Conservation (phyloP, 2,113 vertebrate genomes). For the Podarcis raffonei region DNA sequence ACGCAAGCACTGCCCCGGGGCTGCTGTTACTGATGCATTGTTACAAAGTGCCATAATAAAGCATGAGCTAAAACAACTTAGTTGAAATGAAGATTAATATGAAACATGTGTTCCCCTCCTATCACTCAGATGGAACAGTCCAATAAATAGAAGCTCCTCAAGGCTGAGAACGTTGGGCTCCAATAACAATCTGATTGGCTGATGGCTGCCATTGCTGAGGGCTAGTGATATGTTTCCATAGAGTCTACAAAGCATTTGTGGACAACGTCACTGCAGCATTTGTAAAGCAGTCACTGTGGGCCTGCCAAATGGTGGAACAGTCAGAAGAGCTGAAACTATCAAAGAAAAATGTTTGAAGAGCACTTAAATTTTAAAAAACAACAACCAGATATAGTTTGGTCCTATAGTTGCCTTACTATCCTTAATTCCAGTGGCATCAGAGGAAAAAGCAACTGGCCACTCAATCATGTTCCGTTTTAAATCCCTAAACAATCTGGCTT, state of each 20-base stretch:
- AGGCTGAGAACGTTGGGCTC: constrained; percentile 41
- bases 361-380: constrained; percentile 4
- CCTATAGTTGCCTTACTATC: background rate
- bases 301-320: constrained; percentile 28
- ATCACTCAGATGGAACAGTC: constrained; percentile 65
- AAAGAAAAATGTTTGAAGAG: constrained; percentile 39
- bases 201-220: constrained; percentile 29
- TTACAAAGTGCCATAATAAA: constrained; percentile 82
- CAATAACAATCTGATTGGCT: constrained; percentile 30
- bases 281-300: constrained; percentile 51
- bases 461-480: background rate
- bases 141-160: constrained; percentile 57
- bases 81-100: constrained; percentile 85
- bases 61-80: constrained; percentile 83
- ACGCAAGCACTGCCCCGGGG: constrained; percentile 79
- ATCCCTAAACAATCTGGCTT: background rate
- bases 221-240: constrained; percentile 57
- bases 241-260: constrained; percentile 46
- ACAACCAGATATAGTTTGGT: background rate
- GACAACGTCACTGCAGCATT: constrained; percentile 57
- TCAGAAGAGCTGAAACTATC: constrained; percentile 31
- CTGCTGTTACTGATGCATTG: constrained; percentile 82
- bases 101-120: constrained; percentile 75
- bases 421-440: background rate
- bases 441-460: background rate